A percentile compares a stretch with the other conserved stretches of the same genome.
phyloP scores from a whole-genome alignment of 2,113 vertebrate genomes.

The Brachyhypopomus occidentalis region DNA sequence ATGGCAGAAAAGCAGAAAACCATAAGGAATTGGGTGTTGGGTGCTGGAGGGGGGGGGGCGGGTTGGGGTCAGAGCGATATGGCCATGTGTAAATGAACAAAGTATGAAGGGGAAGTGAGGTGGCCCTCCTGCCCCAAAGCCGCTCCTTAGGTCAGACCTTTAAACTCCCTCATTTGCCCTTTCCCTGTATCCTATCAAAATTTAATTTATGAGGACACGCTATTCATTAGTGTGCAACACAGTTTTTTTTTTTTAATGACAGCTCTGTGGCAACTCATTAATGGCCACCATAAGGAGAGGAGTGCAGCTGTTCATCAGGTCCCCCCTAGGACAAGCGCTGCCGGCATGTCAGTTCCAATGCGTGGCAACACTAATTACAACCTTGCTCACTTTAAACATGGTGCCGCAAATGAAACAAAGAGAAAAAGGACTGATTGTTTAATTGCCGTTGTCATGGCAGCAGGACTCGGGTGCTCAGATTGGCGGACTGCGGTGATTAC shows the following conservation, averaged over 20 bases:
- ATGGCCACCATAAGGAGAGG: conserved; percentile 55
- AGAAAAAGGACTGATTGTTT: conserved; percentile 80
- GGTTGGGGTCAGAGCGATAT: not conserved
- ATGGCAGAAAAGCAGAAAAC: not conserved
- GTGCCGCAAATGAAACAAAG: conserved; percentile 72
- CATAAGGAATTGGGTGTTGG: not conserved
- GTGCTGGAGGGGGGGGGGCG: too few relatives aligned
- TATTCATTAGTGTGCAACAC: conserved; percentile 52
- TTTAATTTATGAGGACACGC: conserved; percentile 51
- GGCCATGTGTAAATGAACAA: not conserved
- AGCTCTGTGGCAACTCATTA: conserved; percentile 60
- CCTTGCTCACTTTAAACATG: conserved; percentile 67
- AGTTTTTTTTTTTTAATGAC: conserved; percentile 49
- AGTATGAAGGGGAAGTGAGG: not conserved
- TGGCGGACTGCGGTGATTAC: conserved; percentile 63
- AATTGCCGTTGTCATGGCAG: conserved; percentile 84
- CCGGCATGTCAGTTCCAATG: conserved; percentile 69
- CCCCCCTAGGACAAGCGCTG: conserved; percentile 54
- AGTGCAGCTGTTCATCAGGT: conserved; percentile 60
- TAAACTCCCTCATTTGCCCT: conserved; percentile 37
- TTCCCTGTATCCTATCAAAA: conserved; percentile 50
- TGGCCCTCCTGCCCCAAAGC: not conserved
- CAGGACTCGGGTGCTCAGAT: conserved; percentile 67
- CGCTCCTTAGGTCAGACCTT: conserved; percentile 34
- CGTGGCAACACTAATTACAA: conserved; percentile 80